These are phyloP conservation scores for Thalassophryne amazonica DNA, from an alignment of 2,797 vertebrate genomes.

Conservation along the genomic window DNA sequence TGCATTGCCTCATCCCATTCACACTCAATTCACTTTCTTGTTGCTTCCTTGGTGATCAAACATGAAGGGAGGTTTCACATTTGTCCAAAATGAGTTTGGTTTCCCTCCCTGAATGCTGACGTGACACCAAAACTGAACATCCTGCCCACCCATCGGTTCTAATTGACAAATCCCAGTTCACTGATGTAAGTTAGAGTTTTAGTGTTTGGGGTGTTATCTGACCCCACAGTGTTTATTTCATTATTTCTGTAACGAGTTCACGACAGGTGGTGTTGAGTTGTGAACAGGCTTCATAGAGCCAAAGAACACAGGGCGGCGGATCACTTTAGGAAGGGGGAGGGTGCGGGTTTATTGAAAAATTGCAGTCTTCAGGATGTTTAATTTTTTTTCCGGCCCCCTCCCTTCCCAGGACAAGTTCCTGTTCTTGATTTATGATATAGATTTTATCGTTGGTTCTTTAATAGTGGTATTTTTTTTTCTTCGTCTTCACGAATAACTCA, in stretches of 20 bases:
- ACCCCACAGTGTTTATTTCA: constrained; percentile 35
- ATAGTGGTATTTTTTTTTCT: constrained; percentile 81
- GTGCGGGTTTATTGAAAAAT: constrained; percentile 69
- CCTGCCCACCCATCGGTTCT: constrained; percentile 34
- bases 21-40: constrained; percentile 44
- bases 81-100: constrained; percentile 31
- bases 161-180: constrained; percentile 28
- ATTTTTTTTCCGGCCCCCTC: constrained; percentile 26
- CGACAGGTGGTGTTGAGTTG: constrained; percentile 23
- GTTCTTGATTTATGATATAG: constrained; percentile 54
- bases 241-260: constrained; percentile 28
- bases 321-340: constrained; percentile 45
- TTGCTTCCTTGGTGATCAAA: constrained; percentile 29
- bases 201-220: constrained; percentile 17
- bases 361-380: constrained; percentile 78
- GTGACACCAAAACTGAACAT: constrained; percentile 45
- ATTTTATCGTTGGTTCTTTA: constrained; percentile 74
- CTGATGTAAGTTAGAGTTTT: constrained; percentile 37
- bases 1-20: constrained; percentile 60
- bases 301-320: constrained; percentile 65
- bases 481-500: constrained; percentile 76
- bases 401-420: constrained; percentile 34
- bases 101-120: constrained; percentile 26
- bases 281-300: constrained; percentile 68
- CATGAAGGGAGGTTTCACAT: constrained; percentile 18